Evolutionary conservation across 2,888 invertebrate species (phyloP), one percentile per base, ranked within the genome.

Genomic region (Dione vanillae): DNA sequence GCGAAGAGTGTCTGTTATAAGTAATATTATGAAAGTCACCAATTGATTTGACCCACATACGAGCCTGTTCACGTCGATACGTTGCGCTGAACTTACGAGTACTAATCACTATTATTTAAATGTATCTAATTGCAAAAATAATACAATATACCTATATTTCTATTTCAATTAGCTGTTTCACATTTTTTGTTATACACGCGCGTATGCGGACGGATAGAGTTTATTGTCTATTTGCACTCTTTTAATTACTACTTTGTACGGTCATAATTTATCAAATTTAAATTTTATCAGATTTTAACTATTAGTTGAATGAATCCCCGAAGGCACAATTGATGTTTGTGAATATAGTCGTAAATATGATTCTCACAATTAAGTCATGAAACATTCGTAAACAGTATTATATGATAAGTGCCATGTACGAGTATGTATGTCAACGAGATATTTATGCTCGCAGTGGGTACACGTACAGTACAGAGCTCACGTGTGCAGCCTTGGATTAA

Each of bases 21-120:
- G 16, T 62, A 68, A 37, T 37, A 68, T 54, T 62, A 52, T 41
- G 40, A 52, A 65, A 52, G 41, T 41, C 52, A 52, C 62, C 62
- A 47, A 37, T 62, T 49, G 61, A 40, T 54, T 54, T 68, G 62
- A 68, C 62, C 68, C 51, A 62, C 52, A 64, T 62, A 16, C 20
- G 54, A 52, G 52, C 62, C 45, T 40, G 68, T 56, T 62, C 52
- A 51, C 16, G 35, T 19, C 43, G 41, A 54, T 37, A 16, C 37
- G 16, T 16, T 56, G 56, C 56, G 56, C 56, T 56, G 16, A 16
- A 37, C 1, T 56, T 56, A 12, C 37, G 37, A 16, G 1, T 16
- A 2, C 35, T 52, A 37, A 16, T 40, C 11, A 56, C 37, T 11
- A 11, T 49, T 19, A 12, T 11, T 16, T 56, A 2, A 37, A 40